A percentile compares a stretch with the other conserved stretches of the same genome.
Evolutionary conservation across 2,888 invertebrate species (phyloP).

Genomic region (Iselma pallidipennis): DNA sequence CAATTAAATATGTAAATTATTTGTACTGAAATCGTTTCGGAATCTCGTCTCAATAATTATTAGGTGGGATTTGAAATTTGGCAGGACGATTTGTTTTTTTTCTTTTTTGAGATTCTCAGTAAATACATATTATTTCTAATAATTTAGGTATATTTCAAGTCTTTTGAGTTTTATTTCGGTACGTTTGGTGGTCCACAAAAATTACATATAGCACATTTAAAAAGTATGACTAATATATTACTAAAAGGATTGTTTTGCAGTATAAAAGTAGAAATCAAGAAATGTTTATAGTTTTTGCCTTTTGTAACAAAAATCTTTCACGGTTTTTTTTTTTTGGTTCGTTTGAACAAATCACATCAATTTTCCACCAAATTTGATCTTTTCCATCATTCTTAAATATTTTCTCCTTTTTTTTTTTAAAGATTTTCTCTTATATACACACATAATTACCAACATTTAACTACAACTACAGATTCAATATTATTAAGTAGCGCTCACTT

Average conservation of each 20-base stretch:
- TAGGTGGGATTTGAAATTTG: no score
- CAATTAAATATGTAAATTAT: no score
- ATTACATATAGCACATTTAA: conserved; percentile 45
- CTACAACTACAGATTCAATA: conserved; percentile 30
- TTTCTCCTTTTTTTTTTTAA: no score
- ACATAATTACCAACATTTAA: conserved; percentile 34
- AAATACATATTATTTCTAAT: no score
- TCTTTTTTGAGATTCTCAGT: no score
- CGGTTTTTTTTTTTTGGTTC: no score
- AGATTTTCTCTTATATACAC: conserved; percentile 31
- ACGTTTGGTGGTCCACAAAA: conserved; percentile 48
- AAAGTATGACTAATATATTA: conserved; percentile 21
- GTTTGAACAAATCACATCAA: conserved; percentile 29
- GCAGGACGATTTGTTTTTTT: no score
- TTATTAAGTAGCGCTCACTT: conserved; percentile 34
- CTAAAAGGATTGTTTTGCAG: neutral
- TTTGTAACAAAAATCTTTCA: conserved; percentile 7
- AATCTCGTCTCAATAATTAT: no score
- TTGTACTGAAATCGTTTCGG: no score
- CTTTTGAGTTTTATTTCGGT: conserved; percentile 28
- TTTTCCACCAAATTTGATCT: conserved; percentile 29
- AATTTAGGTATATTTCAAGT: conserved; percentile 22
- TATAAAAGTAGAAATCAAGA: conserved; percentile 19
- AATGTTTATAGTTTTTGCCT: neutral
- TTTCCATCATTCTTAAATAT: no score